A percentile compares a stretch with the other conserved stretches of the same genome.
Conservation (phyloP, 2,113 vertebrate species). For the Rallus limicola region DNA sequence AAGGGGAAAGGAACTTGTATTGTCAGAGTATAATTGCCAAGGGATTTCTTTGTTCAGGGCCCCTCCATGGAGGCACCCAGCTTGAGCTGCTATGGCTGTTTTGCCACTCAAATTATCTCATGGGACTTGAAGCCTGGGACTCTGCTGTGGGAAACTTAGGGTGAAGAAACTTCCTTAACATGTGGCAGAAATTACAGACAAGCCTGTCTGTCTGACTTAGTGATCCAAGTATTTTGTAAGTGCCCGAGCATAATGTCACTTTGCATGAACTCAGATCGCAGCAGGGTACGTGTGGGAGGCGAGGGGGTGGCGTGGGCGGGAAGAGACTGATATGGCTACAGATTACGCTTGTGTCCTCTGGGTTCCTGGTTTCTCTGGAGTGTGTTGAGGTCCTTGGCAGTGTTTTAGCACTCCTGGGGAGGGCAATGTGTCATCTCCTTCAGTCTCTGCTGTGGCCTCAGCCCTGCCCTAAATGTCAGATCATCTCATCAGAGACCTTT, state of each 20-base stretch:
- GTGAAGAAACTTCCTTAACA: too few species aligned
- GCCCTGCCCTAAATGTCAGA: neutral
- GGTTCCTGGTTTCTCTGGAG: neutral
- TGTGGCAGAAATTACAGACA: neutral
- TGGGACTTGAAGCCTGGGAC: too few species aligned
- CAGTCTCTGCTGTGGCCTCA: neutral
- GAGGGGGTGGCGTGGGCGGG: accelerated
- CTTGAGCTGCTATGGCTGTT: too few species aligned
- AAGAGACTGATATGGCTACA: neutral
- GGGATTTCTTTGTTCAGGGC: too few species aligned
- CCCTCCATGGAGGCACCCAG: too few species aligned
- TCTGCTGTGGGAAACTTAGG: too few species aligned
- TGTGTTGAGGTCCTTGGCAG: neutral
- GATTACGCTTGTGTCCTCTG: neutral
- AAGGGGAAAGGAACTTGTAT: too few species aligned
- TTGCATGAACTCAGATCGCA: neutral
- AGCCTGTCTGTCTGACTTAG: neutral
- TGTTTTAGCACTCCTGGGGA: neutral
- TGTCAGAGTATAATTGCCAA: too few species aligned
- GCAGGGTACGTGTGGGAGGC: neutral
- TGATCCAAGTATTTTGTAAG: neutral
- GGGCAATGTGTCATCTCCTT: neutral
- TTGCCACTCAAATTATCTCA: too few species aligned
- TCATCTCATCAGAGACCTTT: neutral
- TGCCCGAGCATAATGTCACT: neutral